Base-by-base conservation (phyloP, 2,888 invertebrate species). In the Cyclophora punctaria region DNA sequence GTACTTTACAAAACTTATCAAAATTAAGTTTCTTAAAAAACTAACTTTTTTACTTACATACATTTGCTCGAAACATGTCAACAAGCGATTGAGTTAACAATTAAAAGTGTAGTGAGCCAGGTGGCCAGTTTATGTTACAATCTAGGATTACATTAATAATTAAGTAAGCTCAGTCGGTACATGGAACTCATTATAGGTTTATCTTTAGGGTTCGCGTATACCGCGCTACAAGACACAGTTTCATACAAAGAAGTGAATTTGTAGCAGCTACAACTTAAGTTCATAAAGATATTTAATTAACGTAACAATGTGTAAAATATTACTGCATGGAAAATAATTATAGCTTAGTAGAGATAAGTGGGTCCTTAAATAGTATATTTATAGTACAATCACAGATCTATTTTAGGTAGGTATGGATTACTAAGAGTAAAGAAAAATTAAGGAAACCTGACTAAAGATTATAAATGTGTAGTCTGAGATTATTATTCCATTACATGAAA, bases 71-170 rank as follows among this genome's bases (percentile, higher is more conserved):
- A 50, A 55, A 50, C 44, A 50, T 53, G 65, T 70, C 71, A 67
- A 68, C 57, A 62, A 78, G 78, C 79, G 79, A 79, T 80, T 78
- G 78, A 71, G 56, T 49, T 59, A 67, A 72, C 75, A 75, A 76
- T 78, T 73, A 78, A 56, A 66, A 5, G 5, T 37, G 37, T 55
- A 71, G 71, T 73, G 67, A 73, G 54, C 78, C 81, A 80, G 80
- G 79, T 80, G 82, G 79, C 62, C 75, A 63, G 54, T 66, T 74
- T 71, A 75, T 68, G 73, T 71, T 76, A 76, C 67, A 64, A 63
- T 60, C 64, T 63, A 75, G 75, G 73, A 75, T 75, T 72, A 60
- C 57, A 75, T 71, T 71, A 73, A 76, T 75, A 76, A 73, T 74
- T 71, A 61, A 20, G 20, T 20, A 20, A 20, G 20, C 20, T 20